A percentile compares a stretch with the other conserved stretches of the same genome.
phyloP scores from a whole-genome alignment of 30 jellyfish, hydroid and myxozoan genomes.

The Aurelia coerulea region DNA sequence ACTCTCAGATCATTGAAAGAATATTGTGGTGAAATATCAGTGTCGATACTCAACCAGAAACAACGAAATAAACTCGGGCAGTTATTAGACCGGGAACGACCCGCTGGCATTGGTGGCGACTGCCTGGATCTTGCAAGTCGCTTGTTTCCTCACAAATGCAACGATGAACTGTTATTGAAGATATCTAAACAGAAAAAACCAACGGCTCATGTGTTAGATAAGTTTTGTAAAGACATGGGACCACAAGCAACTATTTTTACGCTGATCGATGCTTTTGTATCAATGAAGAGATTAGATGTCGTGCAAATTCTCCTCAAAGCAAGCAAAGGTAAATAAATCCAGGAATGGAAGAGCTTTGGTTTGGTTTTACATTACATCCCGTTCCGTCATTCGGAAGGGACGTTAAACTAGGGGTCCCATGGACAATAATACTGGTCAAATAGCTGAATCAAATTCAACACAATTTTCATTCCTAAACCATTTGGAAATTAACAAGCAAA shows the following conservation, averaged over 20 bases:
- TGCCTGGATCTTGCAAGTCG: conserved; percentile 48
- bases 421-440: no score
- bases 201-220: conserved; percentile 30
- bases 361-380: no score
- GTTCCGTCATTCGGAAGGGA: no score
- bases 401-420: no score
- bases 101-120: conserved; percentile 18
- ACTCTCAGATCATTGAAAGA: conserved; percentile 1
- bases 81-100: conserved; percentile 25
- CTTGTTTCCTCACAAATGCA: conserved; percentile 32
- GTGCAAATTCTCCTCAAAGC: conserved; percentile 9
- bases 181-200: conserved; percentile 30
- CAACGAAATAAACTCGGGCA: conserved; percentile 21
- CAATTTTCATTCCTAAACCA: no score
- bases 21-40: neutral
- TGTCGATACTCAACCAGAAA: conserved; percentile 1
- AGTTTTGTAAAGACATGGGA: conserved; percentile 12
- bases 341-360: no score
- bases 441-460: no score
- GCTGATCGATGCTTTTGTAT: conserved; percentile 14
- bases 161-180: neutral
- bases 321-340: conserved; percentile 2
- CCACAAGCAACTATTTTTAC: conserved; percentile 35
- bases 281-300: conserved; percentile 49
- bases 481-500: no score